phyloP scores from a whole-genome alignment of 2,113 vertebrate species.

The Oryzias celebensis region DNA sequence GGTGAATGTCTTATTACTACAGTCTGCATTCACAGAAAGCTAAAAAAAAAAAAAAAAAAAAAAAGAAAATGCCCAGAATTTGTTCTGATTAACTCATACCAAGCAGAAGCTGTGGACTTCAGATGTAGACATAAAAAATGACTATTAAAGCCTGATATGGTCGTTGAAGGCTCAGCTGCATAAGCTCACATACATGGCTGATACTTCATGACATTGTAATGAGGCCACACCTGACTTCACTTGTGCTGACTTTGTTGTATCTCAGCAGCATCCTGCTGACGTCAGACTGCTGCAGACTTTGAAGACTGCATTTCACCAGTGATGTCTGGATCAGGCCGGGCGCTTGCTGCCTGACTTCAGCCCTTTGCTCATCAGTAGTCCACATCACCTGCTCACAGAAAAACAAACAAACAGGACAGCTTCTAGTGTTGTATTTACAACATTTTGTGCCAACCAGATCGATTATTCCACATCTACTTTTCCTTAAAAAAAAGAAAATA shows the following conservation, averaged over 20 bases:
- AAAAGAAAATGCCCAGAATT: too few species aligned
- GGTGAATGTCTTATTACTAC: too few species aligned
- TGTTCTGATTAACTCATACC: too few species aligned
- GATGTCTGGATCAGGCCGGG: conserved; percentile 89
- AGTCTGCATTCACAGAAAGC: too few species aligned
- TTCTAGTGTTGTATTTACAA: too few species aligned
- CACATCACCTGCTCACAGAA: conserved; percentile 85
- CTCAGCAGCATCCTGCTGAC: conserved; percentile 85
- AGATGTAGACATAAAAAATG: too few species aligned
- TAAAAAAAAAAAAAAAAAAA: too few species aligned
- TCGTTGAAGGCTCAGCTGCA: too few species aligned
- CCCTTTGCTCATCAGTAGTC: conserved; percentile 81
- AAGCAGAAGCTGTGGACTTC: too few species aligned
- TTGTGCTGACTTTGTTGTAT: conserved; percentile 84
- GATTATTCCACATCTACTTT: not conserved
- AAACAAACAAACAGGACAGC: not conserved
- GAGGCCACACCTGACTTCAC: conserved; percentile 83
- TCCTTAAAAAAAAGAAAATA: not conserved
- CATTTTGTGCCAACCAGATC: too few species aligned
- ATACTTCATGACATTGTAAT: not conserved
- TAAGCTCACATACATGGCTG: not conserved
- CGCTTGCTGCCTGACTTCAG: conserved; percentile 78
- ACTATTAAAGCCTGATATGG: too few species aligned
- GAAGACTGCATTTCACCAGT: conserved; percentile 70
- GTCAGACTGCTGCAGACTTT: conserved; percentile 73